Conservation (phyloP, 1,140 invertebrate species). For the Megalopta genalis region DNA sequence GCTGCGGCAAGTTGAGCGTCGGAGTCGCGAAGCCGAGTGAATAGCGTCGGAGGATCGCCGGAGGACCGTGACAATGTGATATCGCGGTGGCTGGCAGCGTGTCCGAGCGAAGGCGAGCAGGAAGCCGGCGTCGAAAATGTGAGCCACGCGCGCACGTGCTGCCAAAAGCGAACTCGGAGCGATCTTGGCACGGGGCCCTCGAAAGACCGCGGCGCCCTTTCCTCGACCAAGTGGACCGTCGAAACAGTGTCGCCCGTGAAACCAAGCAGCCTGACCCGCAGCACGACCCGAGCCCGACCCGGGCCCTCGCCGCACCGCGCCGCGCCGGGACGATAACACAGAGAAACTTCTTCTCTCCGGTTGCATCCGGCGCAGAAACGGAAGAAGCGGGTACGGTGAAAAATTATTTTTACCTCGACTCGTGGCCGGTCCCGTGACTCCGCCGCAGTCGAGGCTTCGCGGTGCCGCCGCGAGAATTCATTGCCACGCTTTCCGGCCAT, state of each 20-base stretch:
- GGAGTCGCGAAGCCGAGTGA: not conserved
- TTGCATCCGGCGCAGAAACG: slow-evolving; percentile 37
- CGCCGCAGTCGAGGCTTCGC: not conserved
- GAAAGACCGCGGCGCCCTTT: slow-evolving; percentile 20
- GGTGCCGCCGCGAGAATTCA: slow-evolving; percentile 5
- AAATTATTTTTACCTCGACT: slow-evolving; percentile 59
- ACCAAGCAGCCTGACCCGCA: too few species aligned
- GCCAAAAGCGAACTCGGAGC: slow-evolving; percentile 17
- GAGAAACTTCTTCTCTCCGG: not conserved
- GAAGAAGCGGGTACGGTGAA: slow-evolving; percentile 30
- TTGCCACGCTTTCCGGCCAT: slow-evolving; percentile 16
- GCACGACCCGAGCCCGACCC: not conserved
- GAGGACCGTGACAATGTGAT: not conserved
- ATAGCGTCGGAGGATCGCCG: not conserved
- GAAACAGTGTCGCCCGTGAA: slow-evolving; percentile 14
- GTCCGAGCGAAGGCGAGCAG: not conserved
- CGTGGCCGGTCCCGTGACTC: not conserved
- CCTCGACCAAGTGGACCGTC: not conserved
- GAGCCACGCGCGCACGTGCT: slow-evolving; percentile 18
- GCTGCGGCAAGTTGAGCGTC: not conserved
- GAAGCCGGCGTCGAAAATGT: slow-evolving; percentile 41
- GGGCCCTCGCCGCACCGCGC: too few species aligned
- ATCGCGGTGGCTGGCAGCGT: not conserved
- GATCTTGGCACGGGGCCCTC: slow-evolving; percentile 27
- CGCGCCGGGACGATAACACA: not conserved